Evolutionary conservation across 2,888 invertebrate species (phyloP).

Genomic region (Trichopria drosophilae): DNA sequence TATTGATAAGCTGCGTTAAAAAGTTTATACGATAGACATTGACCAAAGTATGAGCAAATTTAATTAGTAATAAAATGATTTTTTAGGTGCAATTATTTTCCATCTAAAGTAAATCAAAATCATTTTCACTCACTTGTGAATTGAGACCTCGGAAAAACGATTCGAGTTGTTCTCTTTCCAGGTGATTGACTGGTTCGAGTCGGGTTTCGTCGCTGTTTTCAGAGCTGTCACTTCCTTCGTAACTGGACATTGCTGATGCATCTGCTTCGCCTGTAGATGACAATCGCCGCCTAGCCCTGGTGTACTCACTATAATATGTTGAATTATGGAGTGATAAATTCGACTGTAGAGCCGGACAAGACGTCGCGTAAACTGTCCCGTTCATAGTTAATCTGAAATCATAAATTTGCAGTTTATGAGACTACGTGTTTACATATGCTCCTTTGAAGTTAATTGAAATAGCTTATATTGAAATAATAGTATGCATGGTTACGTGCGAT

Average conservation of each 20-base stretch:
- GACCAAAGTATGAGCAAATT: too few species aligned
- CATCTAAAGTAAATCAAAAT: not conserved
- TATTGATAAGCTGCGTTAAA: too few species aligned
- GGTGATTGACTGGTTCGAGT: slow-evolving; percentile 63
- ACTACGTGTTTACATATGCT: too few species aligned
- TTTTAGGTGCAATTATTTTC: too few species aligned
- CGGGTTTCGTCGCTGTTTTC: slow-evolving; percentile 61
- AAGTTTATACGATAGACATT: too few species aligned
- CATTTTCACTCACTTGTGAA: slow-evolving; percentile 63
- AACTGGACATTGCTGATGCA: slow-evolving; percentile 60
- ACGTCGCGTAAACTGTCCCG: slow-evolving; percentile 48
- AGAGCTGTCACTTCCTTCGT: slow-evolving; percentile 64
- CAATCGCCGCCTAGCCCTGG: slow-evolving; percentile 59
- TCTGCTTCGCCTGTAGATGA: slow-evolving; percentile 67
- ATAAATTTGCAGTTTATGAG: too few species aligned
- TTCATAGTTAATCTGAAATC: too few species aligned
- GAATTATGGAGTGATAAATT: slow-evolving; percentile 50
- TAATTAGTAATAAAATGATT: too few species aligned
- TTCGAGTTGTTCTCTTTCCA: slow-evolving; percentile 71
- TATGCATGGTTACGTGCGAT: too few species aligned
- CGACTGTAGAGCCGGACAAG: slow-evolving; percentile 49
- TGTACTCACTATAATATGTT: slow-evolving; percentile 52
- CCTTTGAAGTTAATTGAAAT: too few species aligned
- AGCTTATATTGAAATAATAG: too few species aligned
- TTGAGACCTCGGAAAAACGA: slow-evolving; percentile 76